A percentile compares a stretch with the other conserved stretches of the same genome.
Conservation (phyloP, 2,113 vertebrate genomes). For the Phasianus colchicus region DNA sequence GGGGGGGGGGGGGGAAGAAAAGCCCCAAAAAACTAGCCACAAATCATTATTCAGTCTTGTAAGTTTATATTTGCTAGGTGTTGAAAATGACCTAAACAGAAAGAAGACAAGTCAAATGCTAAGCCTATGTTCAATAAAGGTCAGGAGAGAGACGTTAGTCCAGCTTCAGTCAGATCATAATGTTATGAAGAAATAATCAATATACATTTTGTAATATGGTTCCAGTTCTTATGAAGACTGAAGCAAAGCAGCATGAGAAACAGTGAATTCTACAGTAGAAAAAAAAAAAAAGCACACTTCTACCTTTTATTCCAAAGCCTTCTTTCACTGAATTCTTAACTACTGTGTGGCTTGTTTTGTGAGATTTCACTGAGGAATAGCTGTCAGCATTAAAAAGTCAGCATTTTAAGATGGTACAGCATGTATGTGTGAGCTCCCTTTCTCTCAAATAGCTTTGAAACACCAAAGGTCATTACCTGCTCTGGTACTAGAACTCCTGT, state of each 20-base stretch:
- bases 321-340: not conserved
- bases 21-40: rapidly evolving
- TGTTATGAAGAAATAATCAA: not conserved
- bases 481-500: not conserved
- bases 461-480: conserved; percentile 45
- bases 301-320: not conserved
- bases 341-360: not conserved
- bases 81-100: not conserved
- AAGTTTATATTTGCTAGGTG: not conserved
- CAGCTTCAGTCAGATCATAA: not conserved
- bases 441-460: conserved; percentile 18
- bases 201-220: not conserved
- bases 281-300: not conserved
- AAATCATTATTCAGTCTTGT: not conserved
- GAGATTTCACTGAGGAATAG: conserved; percentile 22
- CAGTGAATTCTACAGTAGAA: not conserved
- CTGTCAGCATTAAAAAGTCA: conserved; percentile 38
- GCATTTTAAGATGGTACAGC: not conserved
- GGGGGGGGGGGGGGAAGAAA: too few species aligned
- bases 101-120: not conserved
- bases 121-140: not conserved
- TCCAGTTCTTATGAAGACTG: not conserved
- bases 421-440: not conserved
- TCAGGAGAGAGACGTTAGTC: not conserved
- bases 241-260: not conserved